These are phyloP conservation scores for mouse (Mus musculus) DNA, from an alignment of 2,113 vertebrate species.

Conservation along the genomic window DNA sequence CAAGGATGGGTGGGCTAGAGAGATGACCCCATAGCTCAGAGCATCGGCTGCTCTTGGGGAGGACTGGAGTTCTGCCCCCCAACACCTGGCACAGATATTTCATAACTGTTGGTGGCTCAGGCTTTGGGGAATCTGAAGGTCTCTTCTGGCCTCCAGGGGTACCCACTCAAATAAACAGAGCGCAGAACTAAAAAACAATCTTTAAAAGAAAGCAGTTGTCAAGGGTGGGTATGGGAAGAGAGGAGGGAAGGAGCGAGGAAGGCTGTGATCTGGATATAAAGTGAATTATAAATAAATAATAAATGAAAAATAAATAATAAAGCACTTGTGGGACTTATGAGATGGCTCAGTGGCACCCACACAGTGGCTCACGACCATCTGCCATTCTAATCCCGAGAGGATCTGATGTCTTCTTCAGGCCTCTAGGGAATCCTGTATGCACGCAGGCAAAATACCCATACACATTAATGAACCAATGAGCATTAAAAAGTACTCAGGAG, in stretches of 20 bases:
- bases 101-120: not conserved
- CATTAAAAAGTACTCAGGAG: not conserved
- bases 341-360: not conserved
- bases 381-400: not conserved
- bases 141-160: not conserved
- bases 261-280: too few relatives aligned
- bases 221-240: too few relatives aligned
- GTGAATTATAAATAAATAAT: too few relatives aligned
- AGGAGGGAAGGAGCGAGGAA: too few relatives aligned
- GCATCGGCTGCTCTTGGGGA: not conserved
- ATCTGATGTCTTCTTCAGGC: not conserved
- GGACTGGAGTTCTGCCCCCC: not conserved
- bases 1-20: not conserved
- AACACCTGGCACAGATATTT: not conserved
- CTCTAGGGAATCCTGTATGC: not conserved
- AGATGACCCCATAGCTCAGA: not conserved
- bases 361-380: not conserved
- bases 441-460: not conserved
- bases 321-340: too few relatives aligned
- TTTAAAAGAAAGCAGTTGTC: not conserved
- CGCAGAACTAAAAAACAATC: not conserved
- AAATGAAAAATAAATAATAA: too few relatives aligned
- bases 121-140: not conserved
- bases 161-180: not conserved
- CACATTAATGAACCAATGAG: not conserved